Base-by-base conservation (phyloP, 2,797 vertebrate species). In the Octomys mimax region DNA sequence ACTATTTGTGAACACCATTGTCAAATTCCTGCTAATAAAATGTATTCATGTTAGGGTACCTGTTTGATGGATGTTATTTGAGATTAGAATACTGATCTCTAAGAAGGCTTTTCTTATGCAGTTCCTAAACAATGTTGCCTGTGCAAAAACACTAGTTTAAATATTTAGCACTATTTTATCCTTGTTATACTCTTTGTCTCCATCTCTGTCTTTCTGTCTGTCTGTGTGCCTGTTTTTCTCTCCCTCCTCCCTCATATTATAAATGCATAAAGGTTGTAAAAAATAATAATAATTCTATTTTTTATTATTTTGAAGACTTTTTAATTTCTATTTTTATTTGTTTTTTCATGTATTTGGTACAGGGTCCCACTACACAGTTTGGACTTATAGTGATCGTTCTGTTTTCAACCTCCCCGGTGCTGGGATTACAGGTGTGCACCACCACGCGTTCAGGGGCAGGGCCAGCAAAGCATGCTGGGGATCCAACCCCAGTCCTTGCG, bases 1-100 rank as follows among this genome's bases (percentile, higher is more conserved):
- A 3, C 21, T 66, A 42, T n/a, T 57, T 86, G 49, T 64, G 70
- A 46, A 79, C 31, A 22, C 54, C 36, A 87, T 26, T 59, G 49
- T 85, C 79, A 54, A 86, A 52, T 66, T 87, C 64, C n/a, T 84
- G 52, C 78, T 68, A 92, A 75, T n/a, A 39, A 24, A 61, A 75
- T 75, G 13, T 1, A 52, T 54, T 61, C 39, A 7, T 81, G 33
- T 59, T 42, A 87, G 26, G 16, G 21, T 39, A 52, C n/a, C 49
- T 62, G 39, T 93, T 93, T 80, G 66, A 89, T 14, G 24, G 49
- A 71, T 80, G 24, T 28, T 42, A 90, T 92, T 87, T 93, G 46
- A 52, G 82, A 39, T 89, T 64, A 80, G 77, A 88, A n/a, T 87
- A 77, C 49, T 91, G 54, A 80, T 89, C 70, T 88, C 75, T 39